phyloP scores from a whole-genome alignment of 1,140 invertebrate species.

The Bicyclus anynana region DNA sequence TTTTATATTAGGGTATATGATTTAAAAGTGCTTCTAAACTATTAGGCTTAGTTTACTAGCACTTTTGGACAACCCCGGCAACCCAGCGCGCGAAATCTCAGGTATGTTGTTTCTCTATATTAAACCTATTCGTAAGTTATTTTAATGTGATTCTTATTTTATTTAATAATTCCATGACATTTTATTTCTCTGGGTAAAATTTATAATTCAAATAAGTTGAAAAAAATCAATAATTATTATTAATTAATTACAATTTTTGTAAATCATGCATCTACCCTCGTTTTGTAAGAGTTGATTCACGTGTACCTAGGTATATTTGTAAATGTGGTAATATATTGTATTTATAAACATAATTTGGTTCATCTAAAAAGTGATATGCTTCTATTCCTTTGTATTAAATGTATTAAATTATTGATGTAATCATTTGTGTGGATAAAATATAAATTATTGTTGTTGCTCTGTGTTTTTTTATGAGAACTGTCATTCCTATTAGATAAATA shows the following conservation, averaged over 20 bases:
- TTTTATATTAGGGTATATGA: no score
- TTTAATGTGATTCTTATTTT: no score
- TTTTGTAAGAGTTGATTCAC: not conserved
- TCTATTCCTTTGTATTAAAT: slow-evolving; percentile 50
- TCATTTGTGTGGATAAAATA: slow-evolving; percentile 54
- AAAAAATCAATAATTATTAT: not conserved
- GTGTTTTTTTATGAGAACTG: slow-evolving; percentile 10
- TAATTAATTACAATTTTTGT: not conserved
- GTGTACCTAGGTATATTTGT: not conserved
- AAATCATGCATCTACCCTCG: not conserved
- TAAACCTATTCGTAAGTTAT: no score
- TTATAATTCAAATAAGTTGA: not conserved
- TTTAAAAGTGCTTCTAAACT: no score
- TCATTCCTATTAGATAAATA: no score
- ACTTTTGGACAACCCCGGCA: no score
- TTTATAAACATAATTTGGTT: not conserved
- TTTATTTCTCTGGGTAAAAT: not conserved
- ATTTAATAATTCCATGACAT: slow-evolving; percentile 1
- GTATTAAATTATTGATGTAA: slow-evolving; percentile 45
- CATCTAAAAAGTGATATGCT: slow-evolving; percentile 41
- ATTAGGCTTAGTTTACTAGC: no score
- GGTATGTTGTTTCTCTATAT: no score
- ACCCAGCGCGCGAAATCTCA: no score
- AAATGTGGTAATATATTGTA: not conserved
- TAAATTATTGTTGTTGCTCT: slow-evolving; percentile 70